phyloP scores from a whole-genome alignment of 2,113 vertebrate genomes.

The Erythrolamprus reginae region DNA sequence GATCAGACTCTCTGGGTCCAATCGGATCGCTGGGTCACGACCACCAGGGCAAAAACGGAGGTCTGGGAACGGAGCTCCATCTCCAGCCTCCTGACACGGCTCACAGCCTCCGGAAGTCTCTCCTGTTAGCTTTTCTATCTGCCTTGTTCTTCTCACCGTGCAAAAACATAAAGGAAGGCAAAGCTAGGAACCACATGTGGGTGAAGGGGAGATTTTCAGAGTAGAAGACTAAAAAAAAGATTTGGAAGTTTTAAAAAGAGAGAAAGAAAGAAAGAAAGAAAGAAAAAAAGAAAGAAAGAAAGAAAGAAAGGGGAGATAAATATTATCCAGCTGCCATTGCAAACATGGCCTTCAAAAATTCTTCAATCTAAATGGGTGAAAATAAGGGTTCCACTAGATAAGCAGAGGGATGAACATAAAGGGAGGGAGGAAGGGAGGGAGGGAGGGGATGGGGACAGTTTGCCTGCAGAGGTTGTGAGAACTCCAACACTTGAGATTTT shows the following conservation, averaged over 20 bases:
- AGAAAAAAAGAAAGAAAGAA: neutral
- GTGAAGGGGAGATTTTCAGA: neutral
- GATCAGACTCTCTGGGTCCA: too few relatives aligned
- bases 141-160: constrained; percentile 49
- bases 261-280: neutral
- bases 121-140: constrained; percentile 47
- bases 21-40: too few relatives aligned
- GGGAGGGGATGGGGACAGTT: too few relatives aligned
- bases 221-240: neutral
- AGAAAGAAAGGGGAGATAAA: neutral
- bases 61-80: too few relatives aligned
- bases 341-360: neutral
- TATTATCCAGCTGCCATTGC: neutral
- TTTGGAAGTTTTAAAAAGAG: neutral
- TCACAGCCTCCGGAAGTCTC: constrained; percentile 13
- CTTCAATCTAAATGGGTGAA: neutral
- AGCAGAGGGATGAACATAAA: neutral
- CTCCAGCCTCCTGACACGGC: too few relatives aligned
- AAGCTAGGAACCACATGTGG: constrained; percentile 38
- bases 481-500: too few relatives aligned
- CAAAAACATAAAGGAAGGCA: constrained; percentile 57
- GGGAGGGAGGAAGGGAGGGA: accelerated
- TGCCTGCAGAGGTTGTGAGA: too few relatives aligned
- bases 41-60: too few relatives aligned
- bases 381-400: neutral